Conservation (phyloP, 2,797 vertebrate species). For the Simalia tracyae region DNA sequence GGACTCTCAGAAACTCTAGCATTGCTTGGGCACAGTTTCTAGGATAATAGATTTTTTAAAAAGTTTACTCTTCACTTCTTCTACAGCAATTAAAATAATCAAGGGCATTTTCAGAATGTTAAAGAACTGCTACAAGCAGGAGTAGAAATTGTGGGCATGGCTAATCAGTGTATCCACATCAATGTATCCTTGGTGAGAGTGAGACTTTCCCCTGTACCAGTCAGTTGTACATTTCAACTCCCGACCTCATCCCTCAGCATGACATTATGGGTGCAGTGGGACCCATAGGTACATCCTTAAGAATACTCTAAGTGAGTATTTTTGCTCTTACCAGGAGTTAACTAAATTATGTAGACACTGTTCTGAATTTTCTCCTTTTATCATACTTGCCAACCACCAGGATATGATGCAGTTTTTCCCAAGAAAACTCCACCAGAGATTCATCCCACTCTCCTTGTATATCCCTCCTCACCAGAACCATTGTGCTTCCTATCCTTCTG, state of each 20-base stretch:
- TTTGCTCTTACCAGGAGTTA: not conserved
- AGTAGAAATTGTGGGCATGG: not conserved
- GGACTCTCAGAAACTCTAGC: not conserved
- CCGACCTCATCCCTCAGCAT: not conserved
- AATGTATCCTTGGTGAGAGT: not conserved
- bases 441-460: not conserved
- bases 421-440: not conserved
- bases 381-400: not conserved
- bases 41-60: not conserved
- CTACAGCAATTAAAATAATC: not conserved
- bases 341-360: not conserved
- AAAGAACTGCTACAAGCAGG: not conserved
- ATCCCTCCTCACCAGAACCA: not conserved
- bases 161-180: not conserved
- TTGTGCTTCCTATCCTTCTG: not conserved
- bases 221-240: not conserved
- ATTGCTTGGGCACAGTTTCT: not conserved
- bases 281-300: not conserved
- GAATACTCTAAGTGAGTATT: not conserved
- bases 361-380: not conserved
- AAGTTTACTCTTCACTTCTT: no score
- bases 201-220: not conserved
- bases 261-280: not conserved
- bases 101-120: not conserved
- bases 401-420: not conserved